Conservation (phyloP, 2,888 invertebrate genomes). For the Pristionchus entomophagus region DNA sequence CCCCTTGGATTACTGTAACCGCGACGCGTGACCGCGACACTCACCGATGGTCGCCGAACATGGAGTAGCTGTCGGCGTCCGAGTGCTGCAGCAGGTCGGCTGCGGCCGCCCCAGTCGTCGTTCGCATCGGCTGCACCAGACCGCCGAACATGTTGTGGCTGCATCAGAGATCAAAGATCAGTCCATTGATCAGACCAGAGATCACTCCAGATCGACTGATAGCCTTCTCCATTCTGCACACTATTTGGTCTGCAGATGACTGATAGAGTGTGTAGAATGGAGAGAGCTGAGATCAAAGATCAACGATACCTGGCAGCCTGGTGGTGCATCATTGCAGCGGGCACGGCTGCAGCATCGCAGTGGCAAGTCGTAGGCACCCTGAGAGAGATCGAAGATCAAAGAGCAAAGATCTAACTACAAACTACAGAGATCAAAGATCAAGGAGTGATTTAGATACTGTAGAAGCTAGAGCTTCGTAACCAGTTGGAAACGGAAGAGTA, state of each 20-base stretch:
- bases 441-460: no score
- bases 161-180: constrained; percentile 16
- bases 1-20: no score
- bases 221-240: no score
- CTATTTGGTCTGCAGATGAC: no score
- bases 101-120: no score
- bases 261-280: no score
- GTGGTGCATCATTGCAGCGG: background rate
- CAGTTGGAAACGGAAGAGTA: background rate
- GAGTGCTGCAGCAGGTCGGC: constrained; percentile 12
- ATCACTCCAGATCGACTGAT: no score
- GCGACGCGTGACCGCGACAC: background rate
- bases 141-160: constrained; percentile 18
- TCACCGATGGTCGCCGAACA: constrained; percentile 33
- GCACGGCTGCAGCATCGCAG: background rate
- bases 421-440: background rate
- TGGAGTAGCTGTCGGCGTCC: constrained; percentile 27
- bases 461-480: no score
- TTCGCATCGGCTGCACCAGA: background rate
- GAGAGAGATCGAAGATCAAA: background rate
- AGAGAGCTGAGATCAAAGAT: background rate
- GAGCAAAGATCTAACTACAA: no score
- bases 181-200: no score
- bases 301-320: background rate
- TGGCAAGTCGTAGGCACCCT: background rate